Conservation (phyloP, 2,797 vertebrate species). For the Gymnopithys bicolor region DNA sequence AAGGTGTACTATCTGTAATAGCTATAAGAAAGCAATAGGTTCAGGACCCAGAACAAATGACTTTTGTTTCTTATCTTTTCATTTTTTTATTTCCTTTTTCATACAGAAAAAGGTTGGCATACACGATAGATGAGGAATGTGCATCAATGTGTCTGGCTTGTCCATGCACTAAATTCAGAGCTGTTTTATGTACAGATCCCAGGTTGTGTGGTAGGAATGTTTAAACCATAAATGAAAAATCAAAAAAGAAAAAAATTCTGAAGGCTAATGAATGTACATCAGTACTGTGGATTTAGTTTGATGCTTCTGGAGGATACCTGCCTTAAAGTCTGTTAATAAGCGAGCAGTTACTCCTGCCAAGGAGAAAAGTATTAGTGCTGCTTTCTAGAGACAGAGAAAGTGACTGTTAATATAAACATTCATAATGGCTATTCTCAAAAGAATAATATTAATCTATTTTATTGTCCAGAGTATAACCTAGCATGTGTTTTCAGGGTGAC, state of each 20-base stretch:
- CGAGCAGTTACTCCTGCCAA: background rate
- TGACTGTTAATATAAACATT: background rate
- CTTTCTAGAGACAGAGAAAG: background rate
- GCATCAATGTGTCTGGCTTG: background rate
- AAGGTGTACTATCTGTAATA: background rate
- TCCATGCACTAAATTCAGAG: background rate
- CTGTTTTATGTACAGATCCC: background rate
- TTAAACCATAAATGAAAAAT: background rate
- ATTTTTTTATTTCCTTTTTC: background rate
- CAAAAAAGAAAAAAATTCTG: background rate
- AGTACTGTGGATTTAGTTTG: background rate
- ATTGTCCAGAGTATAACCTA: background rate
- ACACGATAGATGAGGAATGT: background rate
- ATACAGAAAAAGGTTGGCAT: background rate
- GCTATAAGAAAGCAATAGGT: background rate
- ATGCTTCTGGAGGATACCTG: background rate
- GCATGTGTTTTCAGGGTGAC: background rate
- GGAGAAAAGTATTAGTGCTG: background rate
- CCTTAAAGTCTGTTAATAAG: background rate
- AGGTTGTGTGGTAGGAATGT: background rate
- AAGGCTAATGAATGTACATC: background rate
- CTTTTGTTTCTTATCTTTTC: background rate
- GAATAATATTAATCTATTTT: background rate
- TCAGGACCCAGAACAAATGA: background rate
- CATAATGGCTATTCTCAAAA: background rate